Conservation (phyloP, 2,888 invertebrate species). For the Diaperis boleti region DNA sequence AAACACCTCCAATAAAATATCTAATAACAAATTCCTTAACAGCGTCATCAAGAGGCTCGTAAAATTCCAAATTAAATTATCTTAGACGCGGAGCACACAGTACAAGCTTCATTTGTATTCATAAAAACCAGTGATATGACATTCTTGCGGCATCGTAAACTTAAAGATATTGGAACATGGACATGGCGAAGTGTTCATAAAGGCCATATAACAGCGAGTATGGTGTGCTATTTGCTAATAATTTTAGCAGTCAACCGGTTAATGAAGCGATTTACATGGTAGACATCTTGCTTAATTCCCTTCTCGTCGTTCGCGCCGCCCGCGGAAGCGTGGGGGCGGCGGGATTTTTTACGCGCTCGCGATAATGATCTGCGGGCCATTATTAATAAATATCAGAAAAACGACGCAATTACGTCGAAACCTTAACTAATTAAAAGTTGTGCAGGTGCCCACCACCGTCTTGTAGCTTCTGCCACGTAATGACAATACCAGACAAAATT, state of each 20-base stretch:
- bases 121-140: slow-evolving; percentile 65
- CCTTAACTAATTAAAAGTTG: too few relatives aligned
- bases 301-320: slow-evolving; percentile 44
- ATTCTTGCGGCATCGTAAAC: slow-evolving; percentile 66
- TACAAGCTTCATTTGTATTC: slow-evolving; percentile 62
- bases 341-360: neutral
- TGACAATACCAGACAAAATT: too few relatives aligned
- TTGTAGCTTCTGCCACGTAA: too few relatives aligned
- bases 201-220: slow-evolving; percentile 48
- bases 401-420: too few relatives aligned
- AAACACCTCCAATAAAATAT: slow-evolving; percentile 49
- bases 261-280: slow-evolving; percentile 65
- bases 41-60: slow-evolving; percentile 58
- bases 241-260: slow-evolving; percentile 48
- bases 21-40: slow-evolving; percentile 55
- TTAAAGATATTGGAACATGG: slow-evolving; percentile 63
- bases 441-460: too few relatives aligned
- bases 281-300: slow-evolving; percentile 57
- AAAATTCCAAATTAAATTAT: slow-evolving; percentile 62
- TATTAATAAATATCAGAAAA: too few relatives aligned
- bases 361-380: too few relatives aligned
- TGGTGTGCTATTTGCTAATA: slow-evolving; percentile 48
- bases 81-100: slow-evolving; percentile 50
- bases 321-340: slow-evolving; percentile 4
- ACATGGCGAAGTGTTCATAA: slow-evolving; percentile 61